Percentiles rank a stretch among this genome's conserved stretches.
phyloP scores from a whole-genome alignment of 2,113 vertebrate genomes.

The Falcunculus frontatus region DNA sequence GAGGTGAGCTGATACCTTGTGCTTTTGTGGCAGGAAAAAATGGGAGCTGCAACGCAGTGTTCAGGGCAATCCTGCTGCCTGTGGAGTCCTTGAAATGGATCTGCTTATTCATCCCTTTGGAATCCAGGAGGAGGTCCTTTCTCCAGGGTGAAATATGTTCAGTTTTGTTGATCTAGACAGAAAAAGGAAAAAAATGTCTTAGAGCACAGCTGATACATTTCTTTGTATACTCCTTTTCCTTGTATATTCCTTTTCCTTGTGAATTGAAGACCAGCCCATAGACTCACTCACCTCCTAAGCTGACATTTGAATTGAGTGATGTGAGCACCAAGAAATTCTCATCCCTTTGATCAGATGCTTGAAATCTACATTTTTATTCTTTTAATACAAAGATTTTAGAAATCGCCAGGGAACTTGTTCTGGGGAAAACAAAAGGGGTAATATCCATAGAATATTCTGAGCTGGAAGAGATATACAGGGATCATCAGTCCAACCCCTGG shows the following conservation, averaged over 20 bases:
- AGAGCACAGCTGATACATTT: not conserved
- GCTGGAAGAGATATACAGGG: not conserved
- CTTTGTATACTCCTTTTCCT: not conserved
- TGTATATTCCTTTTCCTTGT: not conserved
- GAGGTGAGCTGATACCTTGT: not conserved
- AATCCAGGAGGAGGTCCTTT: not conserved
- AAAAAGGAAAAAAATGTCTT: not conserved
- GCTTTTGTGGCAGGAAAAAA: conserved; percentile 24
- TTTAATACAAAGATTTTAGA: not conserved
- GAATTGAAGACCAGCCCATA: not conserved
- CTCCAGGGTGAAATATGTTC: not conserved
- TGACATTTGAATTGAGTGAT: not conserved
- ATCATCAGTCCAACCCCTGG: not conserved
- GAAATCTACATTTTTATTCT: not conserved
- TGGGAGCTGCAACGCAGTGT: not conserved
- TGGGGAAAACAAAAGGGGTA: not conserved
- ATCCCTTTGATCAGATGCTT: not conserved
- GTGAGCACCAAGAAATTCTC: not conserved
- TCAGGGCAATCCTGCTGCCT: not conserved
- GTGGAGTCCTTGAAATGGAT: not conserved
- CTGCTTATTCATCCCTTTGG: not conserved
- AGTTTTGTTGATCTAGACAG: not conserved
- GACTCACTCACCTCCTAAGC: not conserved
- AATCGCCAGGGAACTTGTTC: not conserved
- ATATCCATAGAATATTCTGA: not conserved